Percentiles rank a stretch among this genome's conserved stretches.
Conservation (phyloP, 2,797 vertebrate genomes). For the Labeo calbasu region DNA sequence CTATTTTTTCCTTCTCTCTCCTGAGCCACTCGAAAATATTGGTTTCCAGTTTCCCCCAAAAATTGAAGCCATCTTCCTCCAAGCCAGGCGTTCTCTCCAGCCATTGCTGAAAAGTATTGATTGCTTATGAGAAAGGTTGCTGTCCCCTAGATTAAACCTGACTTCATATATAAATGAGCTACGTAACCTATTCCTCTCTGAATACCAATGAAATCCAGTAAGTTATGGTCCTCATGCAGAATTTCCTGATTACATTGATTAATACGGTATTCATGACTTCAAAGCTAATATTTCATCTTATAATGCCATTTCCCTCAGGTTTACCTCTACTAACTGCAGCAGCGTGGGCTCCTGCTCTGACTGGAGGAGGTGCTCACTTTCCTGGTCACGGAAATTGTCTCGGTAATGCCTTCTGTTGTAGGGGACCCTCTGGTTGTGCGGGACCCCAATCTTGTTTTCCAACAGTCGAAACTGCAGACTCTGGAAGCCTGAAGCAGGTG, state of each 20-base stretch:
- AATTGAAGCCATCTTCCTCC: conserved; percentile 89
- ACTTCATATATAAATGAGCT: conserved; percentile 6
- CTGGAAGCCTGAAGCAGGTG: conserved; percentile 94
- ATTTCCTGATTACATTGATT: conserved; percentile 9
- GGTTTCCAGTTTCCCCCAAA: conserved; percentile 89
- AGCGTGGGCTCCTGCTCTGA: conserved; percentile 88
- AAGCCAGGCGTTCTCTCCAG: conserved; percentile 95
- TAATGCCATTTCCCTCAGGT: conserved; percentile 23
- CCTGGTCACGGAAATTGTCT: conserved; percentile 88
- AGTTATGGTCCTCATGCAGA: neutral
- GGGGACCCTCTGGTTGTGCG: conserved; percentile 89
- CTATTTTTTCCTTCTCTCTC: conserved; percentile 81
- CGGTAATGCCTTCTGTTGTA: conserved; percentile 93
- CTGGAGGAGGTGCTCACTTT: conserved; percentile 82
- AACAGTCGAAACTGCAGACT: conserved; percentile 94
- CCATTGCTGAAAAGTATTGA: conserved; percentile 83
- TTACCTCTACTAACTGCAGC: conserved; percentile 90
- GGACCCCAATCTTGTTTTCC: conserved; percentile 95
- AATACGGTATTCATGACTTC: conserved; percentile 16
- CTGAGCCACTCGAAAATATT: conserved; percentile 87
- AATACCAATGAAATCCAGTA: conserved; percentile 28
- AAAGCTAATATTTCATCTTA: neutral
- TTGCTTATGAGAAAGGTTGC: conserved; percentile 8
- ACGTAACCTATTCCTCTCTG: neutral
- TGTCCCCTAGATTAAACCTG: neutral